phyloP scores from a whole-genome alignment of 1,140 invertebrate species.

The Camponotus pennsylvanicus region DNA sequence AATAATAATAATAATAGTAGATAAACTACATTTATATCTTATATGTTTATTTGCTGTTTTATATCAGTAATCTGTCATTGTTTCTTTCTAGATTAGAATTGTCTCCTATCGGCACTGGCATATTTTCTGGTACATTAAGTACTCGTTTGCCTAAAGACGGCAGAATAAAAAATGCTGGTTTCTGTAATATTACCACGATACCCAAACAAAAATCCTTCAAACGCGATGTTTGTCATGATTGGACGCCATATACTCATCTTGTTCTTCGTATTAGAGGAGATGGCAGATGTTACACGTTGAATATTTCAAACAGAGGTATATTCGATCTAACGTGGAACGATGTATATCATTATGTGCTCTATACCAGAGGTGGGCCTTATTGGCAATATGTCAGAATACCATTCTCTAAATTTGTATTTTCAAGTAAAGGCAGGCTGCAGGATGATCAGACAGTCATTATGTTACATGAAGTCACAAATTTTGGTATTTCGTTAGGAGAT shows the following conservation, averaged over 20 bases:
- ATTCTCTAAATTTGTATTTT: conserved; percentile 96
- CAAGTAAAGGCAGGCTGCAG: conserved; percentile 94
- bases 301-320: conserved; percentile 90
- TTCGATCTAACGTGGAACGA: conserved; percentile 95
- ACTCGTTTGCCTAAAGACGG: conserved; percentile 93
- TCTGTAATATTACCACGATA: conserved; percentile 91
- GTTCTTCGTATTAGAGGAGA: conserved; percentile 95
- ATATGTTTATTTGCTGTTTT: background rate
- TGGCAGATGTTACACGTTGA: conserved; percentile 94
- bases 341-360: conserved; percentile 93
- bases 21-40: background rate
- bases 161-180: conserved; percentile 90
- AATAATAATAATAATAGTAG: background rate
- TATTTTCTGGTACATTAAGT: conserved; percentile 92
- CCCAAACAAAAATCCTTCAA: conserved; percentile 93
- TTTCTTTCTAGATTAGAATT: conserved; percentile 85
- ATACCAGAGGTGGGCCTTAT: conserved; percentile 97
- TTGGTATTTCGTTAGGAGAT: conserved; percentile 94
- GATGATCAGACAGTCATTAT: conserved; percentile 91
- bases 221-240: conserved; percentile 89
- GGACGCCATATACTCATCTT: conserved; percentile 93
- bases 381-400: conserved; percentile 98
- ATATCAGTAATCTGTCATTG: conserved; percentile 25
- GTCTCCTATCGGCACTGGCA: conserved; percentile 89
- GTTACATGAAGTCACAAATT: conserved; percentile 88